phyloP scores from a whole-genome alignment of 2,113 vertebrate genomes.

The Talpa occidentalis region DNA sequence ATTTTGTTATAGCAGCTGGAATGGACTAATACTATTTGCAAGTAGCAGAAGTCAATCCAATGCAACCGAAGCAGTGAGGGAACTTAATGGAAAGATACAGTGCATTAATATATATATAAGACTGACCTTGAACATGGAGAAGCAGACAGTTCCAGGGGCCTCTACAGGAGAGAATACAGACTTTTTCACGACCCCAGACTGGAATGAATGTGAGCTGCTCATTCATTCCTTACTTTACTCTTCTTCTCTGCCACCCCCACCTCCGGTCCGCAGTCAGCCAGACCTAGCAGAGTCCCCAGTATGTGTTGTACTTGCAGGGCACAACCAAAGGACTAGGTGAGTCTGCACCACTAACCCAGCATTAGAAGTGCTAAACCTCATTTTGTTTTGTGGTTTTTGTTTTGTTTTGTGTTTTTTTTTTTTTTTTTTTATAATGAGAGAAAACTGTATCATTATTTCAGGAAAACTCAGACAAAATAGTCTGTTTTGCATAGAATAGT shows the following conservation, averaged over 20 bases:
- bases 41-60: neutral
- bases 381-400: too few species aligned
- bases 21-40: neutral
- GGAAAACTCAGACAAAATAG: neutral
- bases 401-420: neutral
- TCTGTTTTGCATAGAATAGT: neutral
- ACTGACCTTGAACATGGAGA: neutral
- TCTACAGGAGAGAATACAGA: neutral
- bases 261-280: neutral
- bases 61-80: neutral
- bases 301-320: too few species aligned
- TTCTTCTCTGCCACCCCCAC: neutral
- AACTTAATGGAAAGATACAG: neutral
- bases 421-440: neutral
- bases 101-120: neutral
- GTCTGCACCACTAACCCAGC: neutral
- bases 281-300: fast-evolving
- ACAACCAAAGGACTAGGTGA: too few species aligned
- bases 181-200: neutral
- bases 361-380: neutral
- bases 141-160: neutral
- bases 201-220: neutral
- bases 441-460: neutral
- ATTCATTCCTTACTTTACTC: neutral
- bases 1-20: neutral